Conservation (phyloP, 2,888 invertebrate genomes). For the Panorpa germanica region DNA sequence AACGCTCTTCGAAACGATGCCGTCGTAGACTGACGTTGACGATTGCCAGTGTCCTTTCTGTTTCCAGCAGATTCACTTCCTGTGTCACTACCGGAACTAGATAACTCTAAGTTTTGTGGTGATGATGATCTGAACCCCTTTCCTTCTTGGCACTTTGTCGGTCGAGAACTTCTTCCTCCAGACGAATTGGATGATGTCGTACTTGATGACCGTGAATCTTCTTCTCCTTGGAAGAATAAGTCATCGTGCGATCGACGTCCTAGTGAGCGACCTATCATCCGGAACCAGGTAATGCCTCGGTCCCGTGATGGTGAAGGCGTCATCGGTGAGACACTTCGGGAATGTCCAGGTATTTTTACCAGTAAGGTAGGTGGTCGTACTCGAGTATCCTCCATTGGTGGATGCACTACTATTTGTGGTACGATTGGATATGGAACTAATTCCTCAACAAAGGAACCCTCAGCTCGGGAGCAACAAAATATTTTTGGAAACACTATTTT, state of each 20-base stretch:
- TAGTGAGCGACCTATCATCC: slow-evolving; percentile 42
- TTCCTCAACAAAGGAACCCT: no score
- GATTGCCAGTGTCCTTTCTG: slow-evolving; percentile 21
- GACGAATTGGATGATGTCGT: slow-evolving; percentile 14
- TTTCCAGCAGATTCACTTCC: slow-evolving; percentile 39
- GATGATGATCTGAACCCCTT: no score
- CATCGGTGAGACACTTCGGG: slow-evolving; percentile 22
- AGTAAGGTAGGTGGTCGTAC: no score
- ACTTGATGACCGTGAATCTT: slow-evolving; percentile 27
- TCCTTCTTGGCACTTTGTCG: slow-evolving; percentile 1
- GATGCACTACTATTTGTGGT: slow-evolving; percentile 30
- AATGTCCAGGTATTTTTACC: no score
- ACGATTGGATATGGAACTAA: no score
- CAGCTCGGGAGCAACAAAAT: no score
- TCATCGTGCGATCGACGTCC: slow-evolving; percentile 31
- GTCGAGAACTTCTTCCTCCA: slow-evolving; percentile 1
- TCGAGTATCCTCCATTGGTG: slow-evolving; percentile 29
- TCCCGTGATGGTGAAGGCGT: slow-evolving; percentile 34
- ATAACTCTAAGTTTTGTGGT: no score
- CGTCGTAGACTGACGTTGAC: slow-evolving; percentile 26
- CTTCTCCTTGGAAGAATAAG: slow-evolving; percentile 24
- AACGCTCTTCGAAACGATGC: slow-evolving; percentile 54
- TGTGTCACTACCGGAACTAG: slow-evolving; percentile 39
- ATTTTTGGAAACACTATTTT: no score
- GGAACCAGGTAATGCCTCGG: slow-evolving; percentile 42